phyloP scores from a whole-genome alignment of 2,888 invertebrate species.

The Dasypogon diadema region DNA sequence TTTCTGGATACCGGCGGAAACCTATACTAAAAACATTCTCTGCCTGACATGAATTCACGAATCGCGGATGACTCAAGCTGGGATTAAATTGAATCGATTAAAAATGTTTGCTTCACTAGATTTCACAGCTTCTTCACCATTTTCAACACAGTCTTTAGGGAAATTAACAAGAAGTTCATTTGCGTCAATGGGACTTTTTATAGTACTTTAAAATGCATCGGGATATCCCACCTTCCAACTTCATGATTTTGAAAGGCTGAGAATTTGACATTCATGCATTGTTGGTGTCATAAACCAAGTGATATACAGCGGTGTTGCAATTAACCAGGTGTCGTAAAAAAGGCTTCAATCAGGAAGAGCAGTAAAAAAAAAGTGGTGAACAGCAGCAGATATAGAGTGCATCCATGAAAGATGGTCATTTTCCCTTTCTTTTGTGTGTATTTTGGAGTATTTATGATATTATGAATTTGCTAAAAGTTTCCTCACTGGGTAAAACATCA shows the following conservation, averaged over 20 bases:
- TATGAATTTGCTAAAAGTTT: neutral
- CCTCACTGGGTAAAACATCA: neutral
- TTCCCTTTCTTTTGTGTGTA: neutral
- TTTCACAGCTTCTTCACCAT: too few species aligned
- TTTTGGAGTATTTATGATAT: neutral
- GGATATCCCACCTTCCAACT: neutral
- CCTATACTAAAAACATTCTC: neutral
- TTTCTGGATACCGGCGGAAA: neutral
- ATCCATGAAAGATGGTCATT: neutral
- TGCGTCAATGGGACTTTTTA: neutral
- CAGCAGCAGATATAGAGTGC: neutral
- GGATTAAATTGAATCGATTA: too few species aligned
- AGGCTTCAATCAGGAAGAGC: slow-evolving; percentile 25
- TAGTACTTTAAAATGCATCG: neutral
- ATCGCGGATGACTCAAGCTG: slow-evolving; percentile 2
- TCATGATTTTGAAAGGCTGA: slow-evolving; percentile 5
- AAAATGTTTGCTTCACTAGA: too few species aligned
- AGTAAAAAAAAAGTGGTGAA: neutral
- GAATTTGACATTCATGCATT: slow-evolving; percentile 33
- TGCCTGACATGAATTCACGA: slow-evolving; percentile 18
- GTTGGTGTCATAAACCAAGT: slow-evolving; percentile 27
- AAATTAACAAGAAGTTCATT: too few species aligned
- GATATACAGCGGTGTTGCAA: slow-evolving; percentile 29
- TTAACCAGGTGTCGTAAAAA: slow-evolving; percentile 19
- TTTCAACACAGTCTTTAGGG: too few species aligned